phyloP scores from a whole-genome alignment of 2,888 invertebrate species.

The Hartigia nigra region DNA sequence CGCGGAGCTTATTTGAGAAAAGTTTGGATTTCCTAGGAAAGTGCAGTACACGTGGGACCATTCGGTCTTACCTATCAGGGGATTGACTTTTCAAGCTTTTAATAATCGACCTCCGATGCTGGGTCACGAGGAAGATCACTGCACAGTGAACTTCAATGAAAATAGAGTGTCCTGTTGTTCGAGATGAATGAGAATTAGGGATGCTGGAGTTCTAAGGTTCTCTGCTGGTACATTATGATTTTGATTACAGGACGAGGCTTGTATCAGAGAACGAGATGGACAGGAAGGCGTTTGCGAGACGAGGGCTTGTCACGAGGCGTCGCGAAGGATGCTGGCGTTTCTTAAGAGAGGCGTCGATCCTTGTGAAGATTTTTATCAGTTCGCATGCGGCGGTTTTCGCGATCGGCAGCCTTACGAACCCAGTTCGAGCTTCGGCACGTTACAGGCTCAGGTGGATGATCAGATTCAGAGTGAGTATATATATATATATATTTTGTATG shows the following conservation, averaged over 20 bases:
- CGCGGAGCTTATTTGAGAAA: neutral
- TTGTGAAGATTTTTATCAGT: slow-evolving; percentile 67
- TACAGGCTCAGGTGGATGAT: slow-evolving; percentile 62
- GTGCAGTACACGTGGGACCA: neutral
- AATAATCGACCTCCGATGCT: neutral
- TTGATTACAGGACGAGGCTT: slow-evolving; percentile 60
- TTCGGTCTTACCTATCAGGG: neutral
- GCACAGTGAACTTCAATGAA: neutral
- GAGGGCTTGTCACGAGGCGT: slow-evolving; percentile 59
- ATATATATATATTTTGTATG: neutral
- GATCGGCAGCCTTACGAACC: slow-evolving; percentile 53
- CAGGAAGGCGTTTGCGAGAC: slow-evolving; percentile 59
- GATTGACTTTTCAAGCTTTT: neutral
- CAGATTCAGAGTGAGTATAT: slow-evolving; percentile 64
- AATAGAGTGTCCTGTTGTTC: neutral
- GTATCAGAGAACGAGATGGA: slow-evolving; percentile 58
- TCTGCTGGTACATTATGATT: neutral
- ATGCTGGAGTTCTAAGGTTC: neutral
- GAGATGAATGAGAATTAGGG: neutral
- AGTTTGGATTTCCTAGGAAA: neutral
- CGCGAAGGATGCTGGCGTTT: slow-evolving; percentile 58
- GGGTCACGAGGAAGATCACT: neutral
- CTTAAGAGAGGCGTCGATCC: slow-evolving; percentile 64
- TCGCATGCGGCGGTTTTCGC: slow-evolving; percentile 64
- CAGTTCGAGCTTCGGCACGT: slow-evolving; percentile 60